phyloP scores from a whole-genome alignment of 2,113 vertebrate species.

The Illadopsis cleaveri region DNA sequence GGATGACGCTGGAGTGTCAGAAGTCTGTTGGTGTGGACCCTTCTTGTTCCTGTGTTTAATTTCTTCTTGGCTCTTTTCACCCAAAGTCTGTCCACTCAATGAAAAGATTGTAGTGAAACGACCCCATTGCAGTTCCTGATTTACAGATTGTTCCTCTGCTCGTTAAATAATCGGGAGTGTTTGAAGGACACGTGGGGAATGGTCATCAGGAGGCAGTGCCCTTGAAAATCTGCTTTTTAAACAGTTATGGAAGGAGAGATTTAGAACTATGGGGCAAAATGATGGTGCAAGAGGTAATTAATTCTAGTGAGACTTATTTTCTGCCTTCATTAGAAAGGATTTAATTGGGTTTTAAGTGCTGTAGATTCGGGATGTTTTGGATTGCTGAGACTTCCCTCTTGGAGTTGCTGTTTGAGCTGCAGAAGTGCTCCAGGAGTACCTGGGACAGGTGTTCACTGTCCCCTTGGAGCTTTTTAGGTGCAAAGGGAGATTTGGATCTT shows the following conservation, averaged over 20 bases:
- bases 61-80: neutral
- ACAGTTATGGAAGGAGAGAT: neutral
- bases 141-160: neutral
- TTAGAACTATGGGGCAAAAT: neutral
- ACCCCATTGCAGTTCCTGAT: neutral
- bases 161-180: neutral
- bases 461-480: neutral
- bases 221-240: neutral
- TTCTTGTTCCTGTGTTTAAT: neutral
- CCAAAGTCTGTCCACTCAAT: rapidly evolving
- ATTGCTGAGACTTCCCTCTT: neutral
- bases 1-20: neutral
- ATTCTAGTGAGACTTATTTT: neutral
- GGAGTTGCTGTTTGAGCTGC: neutral
- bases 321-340: neutral
- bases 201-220: neutral
- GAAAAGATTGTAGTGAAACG: neutral
- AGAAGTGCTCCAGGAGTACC: neutral
- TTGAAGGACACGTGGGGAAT: neutral
- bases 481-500: neutral
- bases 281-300: neutral
- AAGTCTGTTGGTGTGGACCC: neutral
- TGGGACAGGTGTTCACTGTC: neutral
- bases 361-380: neutral
- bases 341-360: neutral